Conservation (phyloP, 2,888 invertebrate species). For the Colletes collaris region DNA sequence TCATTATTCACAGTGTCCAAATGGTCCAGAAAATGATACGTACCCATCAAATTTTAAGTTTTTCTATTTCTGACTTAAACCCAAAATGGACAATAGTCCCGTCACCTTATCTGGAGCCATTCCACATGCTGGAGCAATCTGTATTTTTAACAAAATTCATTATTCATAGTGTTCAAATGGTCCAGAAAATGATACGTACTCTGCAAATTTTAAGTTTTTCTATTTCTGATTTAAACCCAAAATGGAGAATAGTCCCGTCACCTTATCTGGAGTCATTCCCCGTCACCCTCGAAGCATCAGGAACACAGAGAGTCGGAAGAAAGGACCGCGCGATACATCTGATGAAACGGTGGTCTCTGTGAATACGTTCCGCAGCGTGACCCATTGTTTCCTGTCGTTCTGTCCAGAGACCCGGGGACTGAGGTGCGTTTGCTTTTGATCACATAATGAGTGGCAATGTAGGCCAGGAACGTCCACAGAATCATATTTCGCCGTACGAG, state of each 20-base stretch:
- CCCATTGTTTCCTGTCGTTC: constrained; percentile 65
- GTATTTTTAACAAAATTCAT: too few relatives aligned
- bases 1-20: too few relatives aligned
- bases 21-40: too few relatives aligned
- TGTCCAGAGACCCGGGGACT: constrained; percentile 50
- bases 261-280: constrained; percentile 18
- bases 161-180: too few relatives aligned
- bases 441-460: constrained; percentile 79
- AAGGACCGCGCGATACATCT: constrained; percentile 40
- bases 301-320: background rate
- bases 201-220: background rate
- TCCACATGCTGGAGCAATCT: too few relatives aligned
- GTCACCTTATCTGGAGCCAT: too few relatives aligned
- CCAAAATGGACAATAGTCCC: too few relatives aligned
- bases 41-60: too few relatives aligned
- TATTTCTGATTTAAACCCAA: constrained; percentile 7
- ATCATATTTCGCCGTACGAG: constrained; percentile 81
- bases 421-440: constrained; percentile 69
- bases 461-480: constrained; percentile 81
- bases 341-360: constrained; percentile 45
- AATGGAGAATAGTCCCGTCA: constrained; percentile 22
- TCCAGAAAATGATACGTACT: too few relatives aligned
- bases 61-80: too few relatives aligned
- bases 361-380: constrained; percentile 51
- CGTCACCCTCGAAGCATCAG: constrained; percentile 12